Conservation (phyloP, 2,113 vertebrate genomes). For the Semicossyphus pulcher region DNA sequence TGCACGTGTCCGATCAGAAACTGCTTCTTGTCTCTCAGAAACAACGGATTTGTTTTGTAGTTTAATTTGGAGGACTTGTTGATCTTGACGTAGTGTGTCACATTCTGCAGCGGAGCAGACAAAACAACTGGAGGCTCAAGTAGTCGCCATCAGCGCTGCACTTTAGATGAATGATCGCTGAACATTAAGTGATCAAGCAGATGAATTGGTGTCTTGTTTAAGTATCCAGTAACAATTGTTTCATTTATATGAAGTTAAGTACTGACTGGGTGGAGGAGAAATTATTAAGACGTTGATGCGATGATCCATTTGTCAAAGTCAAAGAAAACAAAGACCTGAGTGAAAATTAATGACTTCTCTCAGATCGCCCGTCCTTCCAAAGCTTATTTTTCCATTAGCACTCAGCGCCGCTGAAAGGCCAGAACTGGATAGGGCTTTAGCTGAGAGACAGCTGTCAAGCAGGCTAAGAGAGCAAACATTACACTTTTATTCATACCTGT, state of each 20-base stretch:
- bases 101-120: neutral
- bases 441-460: conserved; percentile 72
- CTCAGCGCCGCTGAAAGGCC: conserved; percentile 45
- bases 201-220: neutral
- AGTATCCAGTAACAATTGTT: conserved; percentile 7
- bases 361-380: conserved; percentile 30
- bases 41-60: neutral
- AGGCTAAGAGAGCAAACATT: conserved; percentile 66
- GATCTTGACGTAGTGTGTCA: neutral
- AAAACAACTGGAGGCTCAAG: neutral
- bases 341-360: conserved; percentile 47
- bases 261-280: conserved; percentile 28
- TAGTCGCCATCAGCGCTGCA: neutral
- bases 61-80: neutral
- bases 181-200: conserved; percentile 3
- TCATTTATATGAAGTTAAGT: neutral
- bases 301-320: conserved; percentile 33
- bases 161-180: conserved; percentile 3
- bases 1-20: neutral
- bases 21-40: too few relatives aligned
- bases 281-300: conserved; percentile 42
- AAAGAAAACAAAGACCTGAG: conserved; percentile 43
- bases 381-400: conserved; percentile 67
- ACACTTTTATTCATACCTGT: conserved; percentile 59
- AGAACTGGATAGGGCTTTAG: conserved; percentile 38